Base-by-base conservation (phyloP, 53 echinoderm and acorn worm species). In the Actinopyga echinites region DNA sequence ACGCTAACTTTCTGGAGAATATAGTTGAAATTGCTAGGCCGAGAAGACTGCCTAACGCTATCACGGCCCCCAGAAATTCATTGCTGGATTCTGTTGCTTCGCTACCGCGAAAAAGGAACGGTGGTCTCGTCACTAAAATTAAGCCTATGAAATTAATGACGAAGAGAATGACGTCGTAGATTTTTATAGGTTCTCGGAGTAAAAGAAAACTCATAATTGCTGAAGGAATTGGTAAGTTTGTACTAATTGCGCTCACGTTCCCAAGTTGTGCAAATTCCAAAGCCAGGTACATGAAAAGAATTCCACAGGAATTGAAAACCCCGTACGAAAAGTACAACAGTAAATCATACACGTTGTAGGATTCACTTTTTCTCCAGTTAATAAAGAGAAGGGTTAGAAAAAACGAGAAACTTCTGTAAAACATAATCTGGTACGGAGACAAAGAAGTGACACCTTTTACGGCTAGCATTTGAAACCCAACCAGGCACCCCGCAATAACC, bases 1-100 rank as follows among this genome's bases (percentile, higher is more conserved):
- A 77, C 15, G 77, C 17, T 15, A 77, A 56, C 56, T 77, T 77
- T 32, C 77, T 77, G 11, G 77, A 31, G 32, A 77, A 77, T 22
- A 77, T 77, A 4, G 77, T 32, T 10, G 77, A 77, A 10, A 56
- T 8, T 13, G 77, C 23, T 13, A 77, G 4, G 5, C 4, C 2
- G 8, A 32, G 10, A 30, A 77, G 56, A 32, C 55, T 32, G 19
- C 24, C 25, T 12, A 77, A 21, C 4, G 77, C 77, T 8, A 77
- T 77, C 77, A 77, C 5, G 8, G 30, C 56, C 29, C 77, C 77
- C 21, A 77, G 17, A 21, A 77, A 77, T 32, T 77, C 77, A 31
- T 56, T 31, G 22, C 4, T 15, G 11, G 11, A 28, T 26, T 30
- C 56, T 3, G 7, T 23, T 8, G 30, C 31, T 0, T 13, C 49